phyloP scores from a whole-genome alignment of 2,888 invertebrate genomes.

The Apantesis nais region DNA sequence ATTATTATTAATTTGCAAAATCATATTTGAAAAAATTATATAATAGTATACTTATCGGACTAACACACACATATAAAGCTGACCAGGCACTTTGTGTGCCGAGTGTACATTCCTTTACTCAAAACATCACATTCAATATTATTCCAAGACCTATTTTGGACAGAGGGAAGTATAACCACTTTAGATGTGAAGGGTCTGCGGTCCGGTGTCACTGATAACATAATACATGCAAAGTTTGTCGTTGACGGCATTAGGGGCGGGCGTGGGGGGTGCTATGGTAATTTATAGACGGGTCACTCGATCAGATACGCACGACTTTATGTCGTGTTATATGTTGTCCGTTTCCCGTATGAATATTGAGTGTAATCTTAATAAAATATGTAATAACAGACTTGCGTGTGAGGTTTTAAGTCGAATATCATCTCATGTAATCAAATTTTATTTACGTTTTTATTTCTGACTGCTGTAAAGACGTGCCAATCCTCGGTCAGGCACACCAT shows the following conservation, averaged over 20 bases:
- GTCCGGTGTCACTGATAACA: conserved; percentile 11
- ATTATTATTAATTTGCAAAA: too few species aligned
- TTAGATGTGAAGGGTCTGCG: not conserved
- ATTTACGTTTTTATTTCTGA: too few species aligned
- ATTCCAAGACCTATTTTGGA: not conserved
- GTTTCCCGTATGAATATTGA: not conserved
- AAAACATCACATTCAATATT: not conserved
- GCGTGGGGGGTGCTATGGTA: not conserved
- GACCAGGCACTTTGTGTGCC: not conserved
- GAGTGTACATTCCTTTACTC: not conserved
- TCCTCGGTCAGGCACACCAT: too few species aligned
- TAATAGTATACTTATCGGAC: too few species aligned
- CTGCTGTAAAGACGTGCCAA: too few species aligned
- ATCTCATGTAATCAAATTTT: too few species aligned
- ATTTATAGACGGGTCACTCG: not conserved
- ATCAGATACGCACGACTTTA: not conserved
- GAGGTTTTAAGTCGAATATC: too few species aligned
- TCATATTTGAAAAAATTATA: too few species aligned
- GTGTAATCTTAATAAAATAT: too few species aligned
- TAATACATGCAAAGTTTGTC: conserved; percentile 12
- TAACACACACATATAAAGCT: not conserved
- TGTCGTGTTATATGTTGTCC: not conserved
- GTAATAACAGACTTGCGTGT: not conserved
- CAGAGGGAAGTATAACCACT: not conserved
- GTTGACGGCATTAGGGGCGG: not conserved